phyloP scores from a whole-genome alignment of 1,140 invertebrate genomes.

The Saccostrea glomerata region DNA sequence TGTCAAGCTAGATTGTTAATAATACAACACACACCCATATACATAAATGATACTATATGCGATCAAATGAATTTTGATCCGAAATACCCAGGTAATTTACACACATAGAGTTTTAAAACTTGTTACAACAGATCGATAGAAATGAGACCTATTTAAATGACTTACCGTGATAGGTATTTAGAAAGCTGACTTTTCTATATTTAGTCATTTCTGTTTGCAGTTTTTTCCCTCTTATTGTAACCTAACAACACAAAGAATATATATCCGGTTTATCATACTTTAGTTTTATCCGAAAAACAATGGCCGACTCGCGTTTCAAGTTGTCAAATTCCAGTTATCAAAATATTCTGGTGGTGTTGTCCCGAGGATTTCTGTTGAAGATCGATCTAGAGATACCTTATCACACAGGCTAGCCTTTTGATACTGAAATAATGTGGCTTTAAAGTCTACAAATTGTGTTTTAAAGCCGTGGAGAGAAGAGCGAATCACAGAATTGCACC shows the following conservation, averaged over 20 bases:
- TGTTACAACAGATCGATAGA: constrained; percentile 4
- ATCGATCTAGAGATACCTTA: constrained; percentile 21
- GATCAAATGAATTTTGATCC: no score
- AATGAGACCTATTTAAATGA: background rate
- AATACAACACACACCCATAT: no score
- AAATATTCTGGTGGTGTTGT: constrained; percentile 27
- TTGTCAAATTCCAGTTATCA: constrained; percentile 36
- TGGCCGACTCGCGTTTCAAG: constrained; percentile 22
- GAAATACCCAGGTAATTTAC: no score
- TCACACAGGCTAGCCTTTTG: constrained; percentile 17
- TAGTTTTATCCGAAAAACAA: background rate
- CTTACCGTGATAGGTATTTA: constrained; percentile 9
- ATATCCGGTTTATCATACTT: background rate
- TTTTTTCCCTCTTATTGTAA: background rate
- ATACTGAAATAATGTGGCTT: constrained; percentile 11
- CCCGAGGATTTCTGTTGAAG: constrained; percentile 14
- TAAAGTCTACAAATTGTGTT: background rate
- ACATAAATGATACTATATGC: no score
- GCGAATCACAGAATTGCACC: constrained; percentile 14
- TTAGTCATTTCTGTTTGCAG: background rate
- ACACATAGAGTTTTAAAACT: background rate
- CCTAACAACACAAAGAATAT: background rate
- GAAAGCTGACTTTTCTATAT: background rate
- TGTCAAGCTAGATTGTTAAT: no score
- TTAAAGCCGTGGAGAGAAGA: background rate